Conservation (phyloP, 2,797 vertebrate species). For the Rachycentron canadum region DNA sequence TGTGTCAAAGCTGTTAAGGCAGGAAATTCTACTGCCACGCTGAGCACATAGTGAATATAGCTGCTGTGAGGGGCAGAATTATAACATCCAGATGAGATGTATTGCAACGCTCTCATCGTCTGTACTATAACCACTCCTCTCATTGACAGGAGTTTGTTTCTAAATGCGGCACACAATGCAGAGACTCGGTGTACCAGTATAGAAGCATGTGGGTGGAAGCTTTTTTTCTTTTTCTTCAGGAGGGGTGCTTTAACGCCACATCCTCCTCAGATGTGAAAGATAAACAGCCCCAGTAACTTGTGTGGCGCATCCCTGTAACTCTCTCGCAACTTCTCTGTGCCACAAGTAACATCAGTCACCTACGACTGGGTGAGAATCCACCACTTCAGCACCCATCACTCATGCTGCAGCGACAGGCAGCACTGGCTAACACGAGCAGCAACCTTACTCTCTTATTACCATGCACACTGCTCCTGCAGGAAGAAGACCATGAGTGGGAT, state of each 20-base stretch:
- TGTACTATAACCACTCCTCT: not conserved
- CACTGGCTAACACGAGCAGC: conserved; percentile 2
- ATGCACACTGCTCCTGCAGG: conserved; percentile 7
- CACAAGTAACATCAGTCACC: conserved; percentile 45
- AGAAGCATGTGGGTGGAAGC: conserved; percentile 65
- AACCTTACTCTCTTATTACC: conserved; percentile 24
- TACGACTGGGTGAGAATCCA: conserved; percentile 35
- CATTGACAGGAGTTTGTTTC: conserved; percentile 45
- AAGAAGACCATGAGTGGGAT: not conserved
- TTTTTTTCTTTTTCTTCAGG: conserved; percentile 41
- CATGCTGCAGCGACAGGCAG: conserved; percentile 19
- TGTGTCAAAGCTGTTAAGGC: not conserved
- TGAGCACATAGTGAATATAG: conserved; percentile 1
- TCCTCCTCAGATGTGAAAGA: conserved; percentile 63
- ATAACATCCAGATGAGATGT: not conserved
- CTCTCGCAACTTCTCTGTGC: not conserved
- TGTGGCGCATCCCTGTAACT: not conserved
- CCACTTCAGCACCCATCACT: conserved; percentile 35
- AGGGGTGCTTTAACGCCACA: conserved; percentile 51
- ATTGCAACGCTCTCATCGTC: not conserved
- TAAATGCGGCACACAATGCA: conserved; percentile 39
- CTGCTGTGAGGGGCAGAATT: conserved; percentile 9
- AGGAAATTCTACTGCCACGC: not conserved
- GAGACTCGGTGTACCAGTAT: conserved; percentile 52
- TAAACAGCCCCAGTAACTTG: conserved; percentile 44